Conservation (phyloP, 2,888 invertebrate genomes). For the Drosophila melanosoma region DNA sequence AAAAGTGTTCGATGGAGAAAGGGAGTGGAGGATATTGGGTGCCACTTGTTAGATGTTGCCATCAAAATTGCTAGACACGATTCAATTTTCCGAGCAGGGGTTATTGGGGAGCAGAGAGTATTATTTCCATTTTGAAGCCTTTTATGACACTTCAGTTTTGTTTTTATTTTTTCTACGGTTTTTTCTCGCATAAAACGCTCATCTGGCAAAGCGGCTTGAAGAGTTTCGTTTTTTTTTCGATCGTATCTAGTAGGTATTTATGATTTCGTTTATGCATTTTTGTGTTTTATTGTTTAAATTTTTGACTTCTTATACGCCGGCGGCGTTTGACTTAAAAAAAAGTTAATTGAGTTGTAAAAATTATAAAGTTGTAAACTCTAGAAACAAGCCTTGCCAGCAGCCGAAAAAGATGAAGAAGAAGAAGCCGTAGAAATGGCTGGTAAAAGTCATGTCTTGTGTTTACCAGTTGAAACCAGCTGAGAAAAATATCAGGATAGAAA, state of each 20-base stretch:
- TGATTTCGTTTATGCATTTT: conserved; percentile 79
- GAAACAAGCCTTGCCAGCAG: conserved; percentile 15
- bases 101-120: conserved; percentile 31
- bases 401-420: conserved; percentile 17
- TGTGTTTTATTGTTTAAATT: conserved; percentile 69
- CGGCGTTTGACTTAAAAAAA: conserved; percentile 65
- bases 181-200: conserved; percentile 61
- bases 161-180: conserved; percentile 39
- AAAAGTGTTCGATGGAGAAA: conserved; percentile 1
- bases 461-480: conserved; percentile 63
- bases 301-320: conserved; percentile 47
- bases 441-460: conserved; percentile 61
- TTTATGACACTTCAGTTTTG: conserved; percentile 74
- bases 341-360: conserved; percentile 79
- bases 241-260: conserved; percentile 70
- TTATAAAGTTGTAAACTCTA: conserved; percentile 71
- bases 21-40: conserved; percentile 8
- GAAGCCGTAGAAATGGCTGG: conserved; percentile 32
- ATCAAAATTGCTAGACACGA: conserved; percentile 69
- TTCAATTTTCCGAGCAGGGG: conserved; percentile 58
- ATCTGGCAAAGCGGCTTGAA: conserved; percentile 40
- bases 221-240: conserved; percentile 28
- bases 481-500: background rate
- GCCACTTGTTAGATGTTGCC: conserved; percentile 63
- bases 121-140: conserved; percentile 76